phyloP scores from a whole-genome alignment of 2,888 invertebrate species.

The Lumbricus terrestris region DNA sequence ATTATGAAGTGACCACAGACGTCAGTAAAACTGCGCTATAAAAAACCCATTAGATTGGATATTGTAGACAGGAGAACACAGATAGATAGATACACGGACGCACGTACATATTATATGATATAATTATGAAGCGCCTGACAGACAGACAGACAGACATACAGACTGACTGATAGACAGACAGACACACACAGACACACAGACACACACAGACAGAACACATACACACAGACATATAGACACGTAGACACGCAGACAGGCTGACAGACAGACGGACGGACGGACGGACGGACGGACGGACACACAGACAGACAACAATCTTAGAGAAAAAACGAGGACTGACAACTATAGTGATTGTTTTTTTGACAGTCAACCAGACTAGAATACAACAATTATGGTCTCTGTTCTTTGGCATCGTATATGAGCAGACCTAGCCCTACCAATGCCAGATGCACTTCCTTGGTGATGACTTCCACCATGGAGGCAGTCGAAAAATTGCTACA shows the following conservation, averaged over 20 bases:
- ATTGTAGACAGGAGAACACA: too few relatives aligned
- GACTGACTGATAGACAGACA: too few relatives aligned
- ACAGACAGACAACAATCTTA: background rate
- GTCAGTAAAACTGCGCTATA: background rate
- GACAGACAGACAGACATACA: slow-evolving; percentile 20
- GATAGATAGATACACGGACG: slow-evolving; percentile 15
- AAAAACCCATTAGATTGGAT: background rate
- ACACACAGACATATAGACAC: slow-evolving; percentile 21
- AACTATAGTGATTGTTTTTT: background rate
- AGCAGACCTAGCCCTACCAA: background rate
- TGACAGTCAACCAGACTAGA: background rate
- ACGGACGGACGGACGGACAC: background rate
- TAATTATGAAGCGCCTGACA: slow-evolving; percentile 13
- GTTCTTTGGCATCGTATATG: background rate
- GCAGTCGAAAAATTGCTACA: background rate
- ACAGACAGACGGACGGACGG: slow-evolving; percentile 12
- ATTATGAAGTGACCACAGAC: too few relatives aligned
- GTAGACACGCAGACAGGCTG: slow-evolving; percentile 19
- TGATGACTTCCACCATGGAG: too few relatives aligned
- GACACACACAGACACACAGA: slow-evolving; percentile 9
- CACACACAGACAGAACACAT: background rate
- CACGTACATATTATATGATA: slow-evolving; percentile 12
- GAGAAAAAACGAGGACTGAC: background rate
- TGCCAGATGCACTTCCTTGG: background rate
- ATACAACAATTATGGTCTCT: background rate